Percentiles rank a stretch among this genome's conserved stretches.
Conservation (phyloP, 1,140 invertebrate genomes). For the Apis cerana region DNA sequence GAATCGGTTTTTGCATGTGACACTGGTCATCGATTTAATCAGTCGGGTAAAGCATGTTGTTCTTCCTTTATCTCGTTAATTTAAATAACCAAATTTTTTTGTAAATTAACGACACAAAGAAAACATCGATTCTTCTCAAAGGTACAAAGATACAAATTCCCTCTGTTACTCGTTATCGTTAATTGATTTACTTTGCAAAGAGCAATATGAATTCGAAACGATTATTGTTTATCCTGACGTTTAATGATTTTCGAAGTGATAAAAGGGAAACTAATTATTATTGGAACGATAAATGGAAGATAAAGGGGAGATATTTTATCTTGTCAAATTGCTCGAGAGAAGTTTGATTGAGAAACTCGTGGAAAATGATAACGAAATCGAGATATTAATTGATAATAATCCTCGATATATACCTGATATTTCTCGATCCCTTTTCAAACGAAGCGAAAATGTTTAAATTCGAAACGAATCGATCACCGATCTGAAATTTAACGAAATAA, state of each 20-base stretch:
- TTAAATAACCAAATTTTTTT: background rate
- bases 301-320: too few species aligned
- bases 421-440: too few species aligned
- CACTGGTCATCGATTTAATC: background rate
- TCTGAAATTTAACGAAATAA: too few species aligned
- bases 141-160: constrained; percentile 21
- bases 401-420: too few species aligned
- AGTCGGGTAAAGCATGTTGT: constrained; percentile 7
- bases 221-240: constrained; percentile 10
- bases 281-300: constrained; percentile 20
- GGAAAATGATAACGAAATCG: too few species aligned
- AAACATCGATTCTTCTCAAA: constrained; percentile 13
- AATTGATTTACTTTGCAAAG: constrained; percentile 60
- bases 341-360: too few species aligned
- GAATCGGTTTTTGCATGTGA: background rate
- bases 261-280: background rate
- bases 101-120: constrained; percentile 27
- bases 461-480: too few species aligned
- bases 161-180: constrained; percentile 5
- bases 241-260: too few species aligned
- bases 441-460: too few species aligned
- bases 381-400: too few species aligned
- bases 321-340: too few species aligned
- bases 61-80: background rate
- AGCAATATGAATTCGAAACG: constrained; percentile 29